Evolutionary conservation across 2,113 vertebrate genomes (phyloP).

Genomic region (Grantiella picta): DNA sequence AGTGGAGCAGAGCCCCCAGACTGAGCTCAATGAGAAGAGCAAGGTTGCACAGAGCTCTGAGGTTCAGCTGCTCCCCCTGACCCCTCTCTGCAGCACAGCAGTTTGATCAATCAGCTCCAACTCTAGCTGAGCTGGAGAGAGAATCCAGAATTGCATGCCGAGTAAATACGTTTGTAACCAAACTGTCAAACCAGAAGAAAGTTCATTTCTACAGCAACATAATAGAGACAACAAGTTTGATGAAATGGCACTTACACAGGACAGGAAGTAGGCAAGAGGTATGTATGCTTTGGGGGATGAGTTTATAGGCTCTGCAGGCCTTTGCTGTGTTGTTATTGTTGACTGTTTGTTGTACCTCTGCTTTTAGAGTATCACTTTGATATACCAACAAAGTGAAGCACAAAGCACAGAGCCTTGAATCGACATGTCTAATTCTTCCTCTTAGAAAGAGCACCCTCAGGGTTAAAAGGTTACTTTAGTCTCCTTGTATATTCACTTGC

Average conservation of each 20-base stretch:
- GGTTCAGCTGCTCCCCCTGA: fast-evolving
- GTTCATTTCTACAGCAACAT: neutral
- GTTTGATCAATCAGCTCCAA: neutral
- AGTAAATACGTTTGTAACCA: neutral
- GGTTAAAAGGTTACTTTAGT: neutral
- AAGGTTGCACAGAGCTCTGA: neutral
- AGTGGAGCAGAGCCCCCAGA: neutral
- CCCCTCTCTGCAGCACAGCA: neutral
- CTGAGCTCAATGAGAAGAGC: neutral
- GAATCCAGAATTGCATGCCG: neutral
- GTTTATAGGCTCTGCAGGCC: neutral
- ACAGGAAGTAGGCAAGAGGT: neutral
- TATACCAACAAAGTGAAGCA: neutral
- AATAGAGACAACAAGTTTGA: neutral
- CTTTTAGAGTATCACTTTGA: neutral
- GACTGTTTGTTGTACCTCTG: neutral
- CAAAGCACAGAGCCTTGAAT: neutral
- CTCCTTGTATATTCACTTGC: neutral
- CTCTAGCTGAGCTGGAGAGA: neutral
- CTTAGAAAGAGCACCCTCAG: neutral
- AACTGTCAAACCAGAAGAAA: neutral
- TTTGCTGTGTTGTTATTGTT: neutral
- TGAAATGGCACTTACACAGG: neutral
- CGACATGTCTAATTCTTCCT: neutral
- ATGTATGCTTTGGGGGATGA: neutral